phyloP scores from a whole-genome alignment of 35 echinoderm and acorn worm genomes.

The Eucidaris tribuloides region DNA sequence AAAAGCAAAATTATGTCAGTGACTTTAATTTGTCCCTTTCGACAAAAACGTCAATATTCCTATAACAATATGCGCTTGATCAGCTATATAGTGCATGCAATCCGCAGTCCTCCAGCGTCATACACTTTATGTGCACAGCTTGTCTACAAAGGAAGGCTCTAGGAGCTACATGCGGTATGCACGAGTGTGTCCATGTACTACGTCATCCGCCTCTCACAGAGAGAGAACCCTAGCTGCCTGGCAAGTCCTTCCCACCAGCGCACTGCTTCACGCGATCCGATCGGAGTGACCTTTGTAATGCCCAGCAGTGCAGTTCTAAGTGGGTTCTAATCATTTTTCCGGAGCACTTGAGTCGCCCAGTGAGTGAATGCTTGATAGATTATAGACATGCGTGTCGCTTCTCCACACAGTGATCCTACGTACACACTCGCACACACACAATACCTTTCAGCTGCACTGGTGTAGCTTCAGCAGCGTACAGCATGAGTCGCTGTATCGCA shows the following conservation, averaged over 20 bases:
- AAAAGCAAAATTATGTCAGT: no score
- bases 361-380: constrained; percentile 36
- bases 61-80: no score
- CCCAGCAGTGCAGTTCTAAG: constrained; percentile 12
- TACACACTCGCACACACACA: constrained; percentile 4
- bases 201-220: constrained; percentile 15
- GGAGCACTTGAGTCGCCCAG: constrained; percentile 25
- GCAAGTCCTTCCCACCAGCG: constrained; percentile 32
- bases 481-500: background rate
- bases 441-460: background rate
- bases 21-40: no score
- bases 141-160: no score
- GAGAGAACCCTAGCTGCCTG: constrained; percentile 4
- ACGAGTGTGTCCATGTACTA: no score
- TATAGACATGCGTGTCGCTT: constrained; percentile 30
- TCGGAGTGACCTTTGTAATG: constrained; percentile 25
- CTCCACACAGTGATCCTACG: background rate
- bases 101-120: no score
- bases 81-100: no score
- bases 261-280: background rate
- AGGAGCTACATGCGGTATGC: no score
- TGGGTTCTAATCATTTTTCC: constrained; percentile 38
- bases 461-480: background rate
- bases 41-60: no score
- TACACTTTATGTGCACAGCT: no score